Conservation (phyloP, 2,113 vertebrate genomes). For the Lagenorhynchus albirostris region DNA sequence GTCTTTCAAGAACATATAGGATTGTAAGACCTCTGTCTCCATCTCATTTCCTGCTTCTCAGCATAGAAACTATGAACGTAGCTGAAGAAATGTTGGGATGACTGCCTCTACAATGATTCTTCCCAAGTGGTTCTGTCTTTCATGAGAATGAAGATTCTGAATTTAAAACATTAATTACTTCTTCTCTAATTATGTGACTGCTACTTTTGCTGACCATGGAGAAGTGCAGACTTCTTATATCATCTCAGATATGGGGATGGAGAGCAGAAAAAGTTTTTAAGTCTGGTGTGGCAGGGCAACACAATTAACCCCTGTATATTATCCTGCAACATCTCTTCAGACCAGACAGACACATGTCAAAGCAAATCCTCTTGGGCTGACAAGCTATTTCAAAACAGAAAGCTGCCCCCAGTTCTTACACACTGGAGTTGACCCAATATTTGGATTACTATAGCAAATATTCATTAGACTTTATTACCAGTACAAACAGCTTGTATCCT, state of each 20-base stretch:
- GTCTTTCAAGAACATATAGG: not conserved
- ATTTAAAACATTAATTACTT: not conserved
- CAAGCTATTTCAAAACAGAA: not conserved
- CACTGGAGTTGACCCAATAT: not conserved
- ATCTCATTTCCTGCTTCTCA: not conserved
- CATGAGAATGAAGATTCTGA: not conserved
- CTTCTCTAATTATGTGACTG: not conserved
- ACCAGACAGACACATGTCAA: not conserved
- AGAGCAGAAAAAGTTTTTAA: not conserved
- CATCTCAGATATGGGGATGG: not conserved
- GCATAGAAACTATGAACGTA: not conserved
- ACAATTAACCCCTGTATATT: not conserved
- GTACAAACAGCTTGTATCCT: not conserved
- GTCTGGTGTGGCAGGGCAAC: not conserved
- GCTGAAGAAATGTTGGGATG: not conserved
- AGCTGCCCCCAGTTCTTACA: not conserved
- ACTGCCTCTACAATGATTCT: not conserved
- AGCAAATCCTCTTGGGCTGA: not conserved
- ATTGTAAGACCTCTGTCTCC: not conserved
- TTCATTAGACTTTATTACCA: not conserved
- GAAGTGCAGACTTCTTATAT: not conserved
- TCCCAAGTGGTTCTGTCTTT: not conserved
- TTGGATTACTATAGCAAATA: not conserved
- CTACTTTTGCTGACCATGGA: not conserved
- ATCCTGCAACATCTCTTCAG: not conserved